Conservation (phyloP, 2,113 vertebrate species). For the Burhinus bistriatus region DNA sequence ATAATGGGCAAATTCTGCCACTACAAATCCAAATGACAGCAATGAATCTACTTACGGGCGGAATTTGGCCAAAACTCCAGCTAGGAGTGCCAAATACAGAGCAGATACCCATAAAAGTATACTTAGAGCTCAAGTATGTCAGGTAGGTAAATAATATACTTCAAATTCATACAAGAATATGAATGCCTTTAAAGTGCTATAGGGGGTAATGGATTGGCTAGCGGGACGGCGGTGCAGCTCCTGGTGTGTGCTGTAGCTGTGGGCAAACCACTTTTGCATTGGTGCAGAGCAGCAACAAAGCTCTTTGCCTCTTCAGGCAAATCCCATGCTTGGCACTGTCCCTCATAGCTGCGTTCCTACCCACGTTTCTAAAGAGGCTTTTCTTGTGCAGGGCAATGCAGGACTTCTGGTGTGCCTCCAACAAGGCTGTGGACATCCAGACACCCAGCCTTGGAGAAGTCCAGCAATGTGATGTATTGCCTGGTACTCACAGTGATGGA, state of each 20-base stretch:
- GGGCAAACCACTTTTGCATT: background rate
- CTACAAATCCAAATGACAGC: constrained; percentile 63
- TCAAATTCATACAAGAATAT: background rate
- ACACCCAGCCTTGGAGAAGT: background rate
- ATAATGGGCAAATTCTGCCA: constrained; percentile 64
- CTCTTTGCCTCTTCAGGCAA: background rate
- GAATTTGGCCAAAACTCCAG: constrained; percentile 15
- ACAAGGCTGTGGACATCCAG: background rate
- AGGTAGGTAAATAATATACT: background rate
- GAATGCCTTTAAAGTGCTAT: background rate
- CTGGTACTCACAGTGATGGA: background rate
- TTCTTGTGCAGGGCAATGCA: background rate
- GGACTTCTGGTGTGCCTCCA: background rate
- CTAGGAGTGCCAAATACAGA: background rate
- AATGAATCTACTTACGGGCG: background rate
- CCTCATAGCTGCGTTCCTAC: background rate
- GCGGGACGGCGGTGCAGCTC: background rate
- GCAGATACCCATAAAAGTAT: background rate
- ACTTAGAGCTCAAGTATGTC: background rate
- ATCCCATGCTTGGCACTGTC: background rate
- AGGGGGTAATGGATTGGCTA: background rate
- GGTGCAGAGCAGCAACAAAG: background rate
- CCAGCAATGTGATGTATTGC: background rate
- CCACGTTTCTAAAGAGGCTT: background rate
- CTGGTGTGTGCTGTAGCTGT: fast-evolving